Evolutionary conservation across 2,888 invertebrate species (phyloP).

Genomic region (Cremastinae sp.): DNA sequence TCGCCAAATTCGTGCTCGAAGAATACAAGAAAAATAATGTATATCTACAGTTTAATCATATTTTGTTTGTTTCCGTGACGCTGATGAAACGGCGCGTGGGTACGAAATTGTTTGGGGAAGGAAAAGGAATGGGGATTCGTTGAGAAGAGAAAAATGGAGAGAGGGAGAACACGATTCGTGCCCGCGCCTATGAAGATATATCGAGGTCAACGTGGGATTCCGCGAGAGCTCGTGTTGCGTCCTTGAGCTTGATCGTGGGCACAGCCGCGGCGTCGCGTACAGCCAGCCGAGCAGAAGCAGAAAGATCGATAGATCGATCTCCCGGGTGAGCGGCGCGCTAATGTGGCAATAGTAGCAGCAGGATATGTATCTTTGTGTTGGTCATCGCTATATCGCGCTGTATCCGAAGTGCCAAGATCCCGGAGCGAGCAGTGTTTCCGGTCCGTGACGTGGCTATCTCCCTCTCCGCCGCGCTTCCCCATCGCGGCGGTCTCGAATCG

Average conservation of each 20-base stretch:
- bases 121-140: not conserved
- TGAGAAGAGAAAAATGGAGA: slow-evolving; percentile 9
- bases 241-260: slow-evolving; percentile 74
- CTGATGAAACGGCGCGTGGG: not conserved
- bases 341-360: slow-evolving; percentile 45
- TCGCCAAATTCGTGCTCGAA: not conserved
- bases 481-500: slow-evolving; percentile 40
- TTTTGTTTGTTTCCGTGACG: too few species aligned
- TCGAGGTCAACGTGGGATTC: slow-evolving; percentile 58
- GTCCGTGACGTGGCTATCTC: slow-evolving; percentile 52
- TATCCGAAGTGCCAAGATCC: slow-evolving; percentile 49
- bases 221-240: slow-evolving; percentile 61
- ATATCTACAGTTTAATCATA: too few species aligned
- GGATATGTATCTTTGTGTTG: slow-evolving; percentile 5
- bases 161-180: not conserved
- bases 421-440: slow-evolving; percentile 52
- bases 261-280: slow-evolving; percentile 38
- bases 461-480: slow-evolving; percentile 13
- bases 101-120: not conserved
- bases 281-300: slow-evolving; percentile 30
- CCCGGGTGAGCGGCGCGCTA: slow-evolving; percentile 46
- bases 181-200: slow-evolving; percentile 52
- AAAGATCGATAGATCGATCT: slow-evolving; percentile 60
- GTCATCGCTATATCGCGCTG: slow-evolving; percentile 26
- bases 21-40: too few species aligned